Conservation (phyloP, 1,140 invertebrate genomes). For the Diorhabda sublineata region DNA sequence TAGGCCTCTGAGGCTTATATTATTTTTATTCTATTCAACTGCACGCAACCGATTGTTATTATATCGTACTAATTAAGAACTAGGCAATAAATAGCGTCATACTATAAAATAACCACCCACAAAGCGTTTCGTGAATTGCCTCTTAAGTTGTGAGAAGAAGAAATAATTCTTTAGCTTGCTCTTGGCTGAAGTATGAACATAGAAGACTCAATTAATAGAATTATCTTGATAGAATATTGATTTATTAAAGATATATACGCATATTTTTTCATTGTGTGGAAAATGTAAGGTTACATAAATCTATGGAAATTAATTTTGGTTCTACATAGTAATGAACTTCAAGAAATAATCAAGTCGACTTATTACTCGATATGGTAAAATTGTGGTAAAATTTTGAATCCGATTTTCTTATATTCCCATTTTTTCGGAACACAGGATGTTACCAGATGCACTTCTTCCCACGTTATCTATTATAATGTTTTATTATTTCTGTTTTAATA, state of each 20-base stretch:
- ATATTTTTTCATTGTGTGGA: too few species aligned
- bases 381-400: too few species aligned
- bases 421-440: too few species aligned
- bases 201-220: neutral
- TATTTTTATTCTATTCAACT: neutral
- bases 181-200: neutral
- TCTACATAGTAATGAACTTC: too few species aligned
- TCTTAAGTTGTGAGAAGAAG: neutral
- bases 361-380: too few species aligned
- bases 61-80: neutral
- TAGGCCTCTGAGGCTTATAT: neutral
- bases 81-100: constrained; percentile 2
- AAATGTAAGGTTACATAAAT: too few species aligned
- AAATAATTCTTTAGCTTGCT: neutral
- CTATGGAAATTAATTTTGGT: too few species aligned
- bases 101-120: neutral
- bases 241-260: neutral
- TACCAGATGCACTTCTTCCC: too few species aligned
- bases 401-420: too few species aligned
- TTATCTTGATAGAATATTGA: neutral
- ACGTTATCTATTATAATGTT: too few species aligned
- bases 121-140: constrained; percentile 1
- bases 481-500: too few species aligned
- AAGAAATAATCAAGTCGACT: too few species aligned
- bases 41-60: neutral